Evolutionary conservation across 2,113 vertebrate genomes (phyloP), one percentile per base, ranked within the genome.

Genomic region (Dicentrarchus labrax): DNA sequence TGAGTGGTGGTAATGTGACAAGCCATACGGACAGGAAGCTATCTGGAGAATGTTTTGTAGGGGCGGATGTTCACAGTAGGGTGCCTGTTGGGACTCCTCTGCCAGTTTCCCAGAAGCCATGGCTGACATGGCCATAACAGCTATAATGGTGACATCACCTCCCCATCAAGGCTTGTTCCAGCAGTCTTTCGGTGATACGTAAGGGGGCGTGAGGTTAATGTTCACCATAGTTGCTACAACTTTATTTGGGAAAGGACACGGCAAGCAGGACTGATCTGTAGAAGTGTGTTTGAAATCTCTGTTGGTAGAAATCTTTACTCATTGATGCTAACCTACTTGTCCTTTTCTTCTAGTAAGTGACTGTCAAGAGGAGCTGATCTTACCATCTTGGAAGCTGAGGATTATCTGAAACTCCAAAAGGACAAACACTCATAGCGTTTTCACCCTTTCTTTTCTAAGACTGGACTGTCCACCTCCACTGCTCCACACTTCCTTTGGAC

Each of bases 61-160:
- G 76, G 61, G 64, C 47, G 68, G 78, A 85, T 67, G 72, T 73
- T 87, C 86, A 79, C 80, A 66, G 77, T 53, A 80, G 72, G 47
- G 69, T 19, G 65, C 81, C 60, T 24, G 41, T 65, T 78, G 65
- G 91, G 82, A 83, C 83, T 87, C 65, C 11, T 64, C 77, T 76
- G 80, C 74, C 72, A 45, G 69, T 88, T 94, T 94, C 92, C 86
- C 86, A 88, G 92, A 94, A 94, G 74, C 77, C 66, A 36, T 85
- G 86, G 88, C 68, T 76, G 75, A 78, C 66, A 41, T 45, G 51
- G 62, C 66, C 13, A 36, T 41, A 68, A 38, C 24, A 50, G 72
- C 65, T 78, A 13, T 77, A 62, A 47, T 30, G 50, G 41, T 88
- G 77, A 88, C 82, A 84, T 86, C 69, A 84, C 65, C 15, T 5